These are phyloP conservation scores for Rosalia funebris DNA, from an alignment of 2,888 invertebrate genomes.

Conservation along the genomic window DNA sequence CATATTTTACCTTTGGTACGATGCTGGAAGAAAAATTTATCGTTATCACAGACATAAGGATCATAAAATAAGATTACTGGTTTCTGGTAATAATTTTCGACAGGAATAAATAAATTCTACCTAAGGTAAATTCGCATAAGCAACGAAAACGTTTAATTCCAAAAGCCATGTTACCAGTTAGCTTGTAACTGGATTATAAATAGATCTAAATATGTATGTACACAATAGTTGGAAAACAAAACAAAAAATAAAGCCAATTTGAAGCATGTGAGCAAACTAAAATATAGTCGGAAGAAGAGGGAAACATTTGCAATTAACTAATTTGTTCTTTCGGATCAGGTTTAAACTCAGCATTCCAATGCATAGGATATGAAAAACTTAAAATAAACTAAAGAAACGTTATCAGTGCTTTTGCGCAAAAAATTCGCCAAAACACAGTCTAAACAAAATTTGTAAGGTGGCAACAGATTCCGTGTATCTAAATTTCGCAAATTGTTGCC, in stretches of 20 bases:
- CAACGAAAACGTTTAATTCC: no score
- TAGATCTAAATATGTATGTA: no score
- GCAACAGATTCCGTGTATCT: conserved; percentile 18
- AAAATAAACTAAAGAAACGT: conserved; percentile 32
- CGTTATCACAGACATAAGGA: neutral
- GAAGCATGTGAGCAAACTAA: conserved; percentile 24
- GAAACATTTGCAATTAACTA: neutral
- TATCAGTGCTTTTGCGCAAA: conserved; percentile 33
- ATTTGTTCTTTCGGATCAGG: neutral
- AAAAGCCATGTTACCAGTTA: no score
- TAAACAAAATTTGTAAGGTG: conserved; percentile 30
- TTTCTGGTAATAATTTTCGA: no score
- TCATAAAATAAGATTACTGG: no score
- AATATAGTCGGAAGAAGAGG: neutral
- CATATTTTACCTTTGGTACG: conserved; percentile 22
- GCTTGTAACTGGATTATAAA: no score
- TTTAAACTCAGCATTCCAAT: conserved; percentile 1
- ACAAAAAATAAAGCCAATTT: conserved; percentile 27
- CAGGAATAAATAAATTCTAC: no score
- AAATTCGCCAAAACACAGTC: conserved; percentile 51
- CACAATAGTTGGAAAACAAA: no score
- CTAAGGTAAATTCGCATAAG: no score
- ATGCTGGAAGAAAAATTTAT: conserved; percentile 17
- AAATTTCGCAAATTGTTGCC: conserved; percentile 19
- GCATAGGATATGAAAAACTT: conserved; percentile 28